Conservation (phyloP, 35 echinoderm and acorn worm genomes). For the Ptychodera flava region DNA sequence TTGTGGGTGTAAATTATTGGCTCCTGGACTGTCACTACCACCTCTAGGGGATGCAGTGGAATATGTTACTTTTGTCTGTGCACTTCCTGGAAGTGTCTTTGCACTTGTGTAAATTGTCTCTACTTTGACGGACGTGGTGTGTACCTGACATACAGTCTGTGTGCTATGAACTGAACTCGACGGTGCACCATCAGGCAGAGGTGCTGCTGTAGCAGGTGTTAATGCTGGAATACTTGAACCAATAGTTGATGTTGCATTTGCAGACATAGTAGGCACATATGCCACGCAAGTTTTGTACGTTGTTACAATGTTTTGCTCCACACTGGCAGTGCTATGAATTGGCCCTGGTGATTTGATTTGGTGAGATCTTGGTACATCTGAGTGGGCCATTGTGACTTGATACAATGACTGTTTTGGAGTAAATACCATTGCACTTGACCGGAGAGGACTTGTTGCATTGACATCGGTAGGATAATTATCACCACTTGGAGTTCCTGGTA, state of each 20-base stretch:
- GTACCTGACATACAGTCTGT: background rate
- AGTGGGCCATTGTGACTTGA: background rate
- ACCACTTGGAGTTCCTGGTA: too few relatives aligned
- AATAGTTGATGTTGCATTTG: background rate
- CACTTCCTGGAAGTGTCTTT: background rate
- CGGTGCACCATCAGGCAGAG: background rate
- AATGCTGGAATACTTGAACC: background rate
- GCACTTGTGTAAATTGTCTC: background rate
- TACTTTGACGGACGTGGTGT: background rate
- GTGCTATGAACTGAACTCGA: background rate
- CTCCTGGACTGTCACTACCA: background rate
- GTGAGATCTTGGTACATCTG: background rate
- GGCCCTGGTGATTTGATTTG: background rate
- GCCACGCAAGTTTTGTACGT: background rate
- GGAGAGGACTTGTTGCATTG: background rate
- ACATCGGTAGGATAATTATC: too few relatives aligned
- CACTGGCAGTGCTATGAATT: background rate
- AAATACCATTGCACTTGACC: background rate
- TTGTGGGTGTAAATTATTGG: background rate
- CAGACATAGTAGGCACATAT: background rate
- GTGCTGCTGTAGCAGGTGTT: background rate
- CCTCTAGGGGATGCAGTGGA: background rate
- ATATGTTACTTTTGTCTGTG: background rate
- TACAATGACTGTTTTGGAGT: background rate
- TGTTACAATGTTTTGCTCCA: background rate